A percentile compares a stretch with the other conserved stretches of the same genome.
phyloP scores from a whole-genome alignment of 23 tunicate species.

The Oikopleura dioica region DNA sequence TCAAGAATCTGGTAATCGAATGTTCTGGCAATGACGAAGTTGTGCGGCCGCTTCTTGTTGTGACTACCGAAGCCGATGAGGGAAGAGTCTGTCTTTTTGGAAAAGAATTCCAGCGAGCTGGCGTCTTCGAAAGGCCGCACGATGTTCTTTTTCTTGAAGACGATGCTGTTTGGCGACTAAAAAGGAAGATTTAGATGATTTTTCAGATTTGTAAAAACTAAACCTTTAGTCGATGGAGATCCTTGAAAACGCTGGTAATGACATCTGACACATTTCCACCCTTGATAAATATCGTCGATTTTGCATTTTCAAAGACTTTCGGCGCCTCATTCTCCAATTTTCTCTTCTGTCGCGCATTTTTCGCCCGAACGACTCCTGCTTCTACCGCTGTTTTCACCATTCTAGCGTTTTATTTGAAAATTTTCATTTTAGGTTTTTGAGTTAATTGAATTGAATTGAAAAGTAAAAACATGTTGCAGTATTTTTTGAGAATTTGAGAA shows the following conservation, averaged over 20 bases:
- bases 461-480: too few relatives aligned
- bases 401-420: not conserved
- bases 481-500: too few relatives aligned
- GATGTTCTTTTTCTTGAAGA: constrained; percentile 50
- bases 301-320: constrained; percentile 72
- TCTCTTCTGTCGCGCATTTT: constrained; percentile 7
- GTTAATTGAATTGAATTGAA: too few relatives aligned
- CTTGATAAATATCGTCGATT: constrained; percentile 43
- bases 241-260: constrained; percentile 45
- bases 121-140: constrained; percentile 67
- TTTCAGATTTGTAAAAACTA: not conserved
- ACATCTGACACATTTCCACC: constrained; percentile 60
- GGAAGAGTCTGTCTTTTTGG: constrained; percentile 58
- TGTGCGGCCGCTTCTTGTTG: constrained; percentile 85
- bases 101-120: constrained; percentile 53
- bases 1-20: constrained; percentile 46
- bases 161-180: constrained; percentile 33
- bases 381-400: not conserved
- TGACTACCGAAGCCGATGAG: constrained; percentile 71
- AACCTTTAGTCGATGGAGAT: constrained; percentile 17
- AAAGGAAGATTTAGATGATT: not conserved
- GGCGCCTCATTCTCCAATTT: constrained; percentile 16
- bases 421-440: too few relatives aligned
- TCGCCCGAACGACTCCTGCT: not conserved
- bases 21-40: constrained; percentile 55